Conservation (phyloP, 53 echinoderm and acorn worm species). For the Paracentrotus lividus region DNA sequence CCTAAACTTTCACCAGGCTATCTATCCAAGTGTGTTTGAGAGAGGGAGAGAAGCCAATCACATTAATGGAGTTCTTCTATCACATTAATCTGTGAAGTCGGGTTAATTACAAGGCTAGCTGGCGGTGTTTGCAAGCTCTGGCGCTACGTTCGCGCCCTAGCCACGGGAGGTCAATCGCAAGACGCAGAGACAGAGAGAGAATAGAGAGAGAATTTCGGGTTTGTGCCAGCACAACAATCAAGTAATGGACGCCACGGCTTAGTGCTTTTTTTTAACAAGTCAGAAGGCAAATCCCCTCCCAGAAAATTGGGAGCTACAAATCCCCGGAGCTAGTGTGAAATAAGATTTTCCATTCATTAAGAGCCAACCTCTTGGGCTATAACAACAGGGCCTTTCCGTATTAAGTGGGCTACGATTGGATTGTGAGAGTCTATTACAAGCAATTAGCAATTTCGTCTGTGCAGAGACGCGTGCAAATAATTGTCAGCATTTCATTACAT, state of each 20-base stretch:
- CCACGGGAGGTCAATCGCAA: conserved; percentile 66
- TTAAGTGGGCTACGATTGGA: conserved; percentile 71
- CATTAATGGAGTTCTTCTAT: conserved; percentile 73
- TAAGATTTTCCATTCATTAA: conserved; percentile 75
- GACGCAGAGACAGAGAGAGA: conserved; percentile 10
- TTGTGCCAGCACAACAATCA: conserved; percentile 64
- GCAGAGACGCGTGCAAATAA: conserved; percentile 52
- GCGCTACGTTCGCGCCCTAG: conserved; percentile 24
- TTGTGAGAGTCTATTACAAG: conserved; percentile 72
- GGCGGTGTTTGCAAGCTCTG: conserved; percentile 52
- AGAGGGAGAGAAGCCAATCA: conserved; percentile 67
- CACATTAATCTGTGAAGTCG: conserved; percentile 69
- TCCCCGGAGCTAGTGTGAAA: conserved; percentile 67
- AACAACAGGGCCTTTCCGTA: conserved; percentile 59
- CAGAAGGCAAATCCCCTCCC: conserved; percentile 66
- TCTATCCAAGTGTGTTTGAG: neutral
- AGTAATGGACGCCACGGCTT: conserved; percentile 58
- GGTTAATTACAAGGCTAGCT: conserved; percentile 69
- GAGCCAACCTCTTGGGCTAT: conserved; percentile 45
- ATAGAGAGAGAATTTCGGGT: conserved; percentile 4
- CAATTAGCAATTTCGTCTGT: conserved; percentile 67
- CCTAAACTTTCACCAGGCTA: conserved; percentile 22
- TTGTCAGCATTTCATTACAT: conserved; percentile 69
- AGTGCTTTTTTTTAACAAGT: conserved; percentile 44
- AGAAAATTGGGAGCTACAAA: conserved; percentile 67